phyloP scores from a whole-genome alignment of 2,888 invertebrate species.

The Lymantria monacha region DNA sequence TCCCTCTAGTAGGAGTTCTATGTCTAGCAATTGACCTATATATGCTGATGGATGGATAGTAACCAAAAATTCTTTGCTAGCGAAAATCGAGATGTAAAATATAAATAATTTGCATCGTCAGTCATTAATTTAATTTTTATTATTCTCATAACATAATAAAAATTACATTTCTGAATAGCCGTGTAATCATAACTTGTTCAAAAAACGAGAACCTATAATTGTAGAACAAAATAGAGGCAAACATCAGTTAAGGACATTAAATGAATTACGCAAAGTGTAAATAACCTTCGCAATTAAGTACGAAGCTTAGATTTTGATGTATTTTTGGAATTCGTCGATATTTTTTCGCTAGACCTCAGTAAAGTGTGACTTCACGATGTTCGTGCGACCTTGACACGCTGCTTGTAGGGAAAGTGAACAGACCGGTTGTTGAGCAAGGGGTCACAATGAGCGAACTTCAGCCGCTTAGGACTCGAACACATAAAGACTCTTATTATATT shows the following conservation, averaged over 20 bases:
- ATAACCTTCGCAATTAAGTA: slow-evolving; percentile 26
- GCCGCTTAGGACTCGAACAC: slow-evolving; percentile 22
- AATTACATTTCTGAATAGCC: background rate
- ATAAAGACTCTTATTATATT: slow-evolving; percentile 3
- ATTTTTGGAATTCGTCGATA: slow-evolving; percentile 33
- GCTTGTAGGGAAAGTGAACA: slow-evolving; percentile 70
- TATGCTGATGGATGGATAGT: too few species aligned
- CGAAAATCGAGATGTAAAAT: too few species aligned
- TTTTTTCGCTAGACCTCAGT: slow-evolving; percentile 28
- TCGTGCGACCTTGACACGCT: slow-evolving; percentile 73
- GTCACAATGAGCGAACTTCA: slow-evolving; percentile 39
- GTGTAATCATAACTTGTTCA: background rate
- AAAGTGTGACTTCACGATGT: slow-evolving; percentile 44
- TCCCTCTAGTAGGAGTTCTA: too few species aligned
- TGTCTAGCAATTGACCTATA: too few species aligned
- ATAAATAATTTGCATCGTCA: too few species aligned
- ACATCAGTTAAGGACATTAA: background rate
- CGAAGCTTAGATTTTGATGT: slow-evolving; percentile 13
- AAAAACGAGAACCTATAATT: background rate
- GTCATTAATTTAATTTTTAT: too few species aligned
- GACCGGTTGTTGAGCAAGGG: slow-evolving; percentile 70
- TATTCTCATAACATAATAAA: background rate
- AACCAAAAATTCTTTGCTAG: too few species aligned
- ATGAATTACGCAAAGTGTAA: slow-evolving; percentile 11
- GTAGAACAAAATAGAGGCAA: background rate